phyloP scores from a whole-genome alignment of 2,888 invertebrate species.

The Noctua janthina region DNA sequence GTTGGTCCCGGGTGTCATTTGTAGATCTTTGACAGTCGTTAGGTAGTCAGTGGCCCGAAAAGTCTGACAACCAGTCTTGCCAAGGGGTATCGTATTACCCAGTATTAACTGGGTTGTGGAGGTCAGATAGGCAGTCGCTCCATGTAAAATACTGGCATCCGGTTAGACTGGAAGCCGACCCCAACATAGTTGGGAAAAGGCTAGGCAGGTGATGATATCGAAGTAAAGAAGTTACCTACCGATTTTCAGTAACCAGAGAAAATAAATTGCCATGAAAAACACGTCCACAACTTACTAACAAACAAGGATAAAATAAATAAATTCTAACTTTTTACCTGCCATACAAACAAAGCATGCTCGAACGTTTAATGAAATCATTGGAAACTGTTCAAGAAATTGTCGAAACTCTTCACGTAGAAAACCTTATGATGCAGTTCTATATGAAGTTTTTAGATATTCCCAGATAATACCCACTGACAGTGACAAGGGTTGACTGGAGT shows the following conservation, averaged over 20 bases:
- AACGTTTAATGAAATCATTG: conserved; percentile 63
- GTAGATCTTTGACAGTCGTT: too few relatives aligned
- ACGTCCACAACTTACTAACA: conserved; percentile 36
- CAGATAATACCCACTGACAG: conserved; percentile 85
- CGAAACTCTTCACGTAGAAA: conserved; percentile 62
- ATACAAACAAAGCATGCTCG: conserved; percentile 54
- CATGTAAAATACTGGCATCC: too few relatives aligned
- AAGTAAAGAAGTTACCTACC: background rate
- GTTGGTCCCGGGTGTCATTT: too few relatives aligned
- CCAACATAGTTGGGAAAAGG: too few relatives aligned
- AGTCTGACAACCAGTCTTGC: too few relatives aligned
- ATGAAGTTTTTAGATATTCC: conserved; percentile 83
- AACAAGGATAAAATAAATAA: conserved; percentile 55
- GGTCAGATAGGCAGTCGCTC: too few relatives aligned
- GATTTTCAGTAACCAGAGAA: background rate
- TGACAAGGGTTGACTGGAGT: conserved; percentile 85
- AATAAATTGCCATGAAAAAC: conserved; percentile 38
- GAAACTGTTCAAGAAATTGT: conserved; percentile 54
- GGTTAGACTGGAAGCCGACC: too few relatives aligned
- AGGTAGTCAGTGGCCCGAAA: too few relatives aligned
- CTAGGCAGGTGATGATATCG: too few relatives aligned
- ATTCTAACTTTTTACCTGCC: conserved; percentile 49
- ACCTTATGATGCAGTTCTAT: conserved; percentile 80
- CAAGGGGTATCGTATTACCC: too few relatives aligned
- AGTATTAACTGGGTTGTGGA: too few relatives aligned